phyloP scores from a whole-genome alignment of 2,797 vertebrate species.

The Tangara arthus region DNA sequence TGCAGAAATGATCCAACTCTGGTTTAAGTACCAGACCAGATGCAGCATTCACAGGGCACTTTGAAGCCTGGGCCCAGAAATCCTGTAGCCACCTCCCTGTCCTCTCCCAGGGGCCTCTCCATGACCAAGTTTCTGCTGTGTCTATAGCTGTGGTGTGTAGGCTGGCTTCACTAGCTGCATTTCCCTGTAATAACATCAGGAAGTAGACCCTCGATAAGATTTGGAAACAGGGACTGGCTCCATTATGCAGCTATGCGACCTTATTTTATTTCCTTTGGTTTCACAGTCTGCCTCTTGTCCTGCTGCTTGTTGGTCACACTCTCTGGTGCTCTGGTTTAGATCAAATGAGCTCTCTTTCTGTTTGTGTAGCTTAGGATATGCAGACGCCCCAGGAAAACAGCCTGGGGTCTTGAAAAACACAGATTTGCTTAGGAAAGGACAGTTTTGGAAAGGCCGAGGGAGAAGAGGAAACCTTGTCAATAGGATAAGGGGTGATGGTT shows the following conservation, averaged over 20 bases:
- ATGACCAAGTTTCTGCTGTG: background rate
- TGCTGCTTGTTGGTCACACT: slow-evolving; percentile 1
- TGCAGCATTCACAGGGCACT: background rate
- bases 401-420: background rate
- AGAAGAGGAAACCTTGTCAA: background rate
- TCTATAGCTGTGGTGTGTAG: background rate
- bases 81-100: background rate
- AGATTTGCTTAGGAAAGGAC: background rate
- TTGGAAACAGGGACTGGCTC: background rate
- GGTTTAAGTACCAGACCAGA: background rate
- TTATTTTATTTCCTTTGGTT: slow-evolving; percentile 8
- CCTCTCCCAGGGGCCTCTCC: background rate
- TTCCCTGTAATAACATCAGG: background rate
- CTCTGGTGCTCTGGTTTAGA: background rate
- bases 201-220: background rate
- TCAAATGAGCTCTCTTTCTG: background rate
- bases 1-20: background rate
- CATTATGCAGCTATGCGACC: background rate
- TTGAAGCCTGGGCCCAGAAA: background rate
- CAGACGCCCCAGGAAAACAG: background rate
- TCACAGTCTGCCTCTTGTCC: slow-evolving; percentile 20
- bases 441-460: background rate
- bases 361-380: background rate
- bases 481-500: background rate
- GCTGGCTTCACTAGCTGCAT: background rate